Base-by-base conservation (phyloP, 1,140 invertebrate species). In the Scaptomyza hsui region DNA sequence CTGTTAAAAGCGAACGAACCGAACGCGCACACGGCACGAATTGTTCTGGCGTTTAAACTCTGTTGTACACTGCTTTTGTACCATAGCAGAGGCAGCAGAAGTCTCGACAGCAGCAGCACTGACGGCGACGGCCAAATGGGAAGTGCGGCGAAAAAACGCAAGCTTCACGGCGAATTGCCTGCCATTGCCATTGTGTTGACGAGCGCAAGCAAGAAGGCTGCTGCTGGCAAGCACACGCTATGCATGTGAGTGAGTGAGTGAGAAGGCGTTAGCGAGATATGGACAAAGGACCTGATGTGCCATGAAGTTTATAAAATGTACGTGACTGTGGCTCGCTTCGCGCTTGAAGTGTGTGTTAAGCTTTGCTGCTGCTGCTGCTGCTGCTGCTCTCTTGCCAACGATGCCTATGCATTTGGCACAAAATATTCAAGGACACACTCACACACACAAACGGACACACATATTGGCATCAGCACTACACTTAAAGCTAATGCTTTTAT, bases 271-370 rank as follows among this genome's bases (percentile, higher is more conserved):
- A 42, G 32, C 15, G 12, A 29, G 24, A 16, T n/a, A 19, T 37
- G 53, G 39, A 56, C 61, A 65, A 62, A 57, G 52, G 52, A 47
- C 48, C 56, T 71, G 62, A 41, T 45, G 47, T 57, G 49, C 59
- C 48, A 72, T 78, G 73, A 81, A 86, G 81, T 86, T 86, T 86
- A 85, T 85, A 83, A 82, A 82, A 72, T 75, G 75, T 78, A 85
- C 79, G 77, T 86, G 80, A 80, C 81, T 72, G 79, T 75, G 78
- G 79, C 80, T 73, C 81, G 80, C 82, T 77, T 73, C 55, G 61
- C 68, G 82, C 77, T 74, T 81, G 69, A 85, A 85, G 81, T 85
- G 78, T 86, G 81, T 85, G 80, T 78, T 86, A 85, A 85, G 80
- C 81, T 86, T 73, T 76, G 75, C 63, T 75, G 51, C 63, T 52